Percentiles rank a stretch among this genome's conserved stretches.
Conservation (phyloP, 1,140 invertebrate species). For the Radopholus similis region DNA sequence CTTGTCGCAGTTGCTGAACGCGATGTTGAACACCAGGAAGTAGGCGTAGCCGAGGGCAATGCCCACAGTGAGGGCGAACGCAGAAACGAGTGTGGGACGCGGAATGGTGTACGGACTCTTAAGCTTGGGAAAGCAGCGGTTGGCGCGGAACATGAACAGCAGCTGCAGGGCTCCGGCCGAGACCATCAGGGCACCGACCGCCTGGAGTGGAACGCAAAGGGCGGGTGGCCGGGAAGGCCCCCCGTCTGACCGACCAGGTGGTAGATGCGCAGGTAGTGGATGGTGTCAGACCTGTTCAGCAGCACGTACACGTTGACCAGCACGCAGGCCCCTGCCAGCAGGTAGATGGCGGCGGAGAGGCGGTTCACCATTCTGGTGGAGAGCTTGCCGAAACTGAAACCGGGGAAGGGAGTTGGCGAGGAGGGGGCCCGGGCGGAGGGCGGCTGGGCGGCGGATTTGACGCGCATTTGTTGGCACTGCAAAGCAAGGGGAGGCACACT, state of each 20-base stretch:
- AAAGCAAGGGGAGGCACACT: too few relatives aligned
- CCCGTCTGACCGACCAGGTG: conserved; percentile 38
- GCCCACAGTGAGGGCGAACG: conserved; percentile 52
- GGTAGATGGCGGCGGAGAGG: conserved; percentile 31
- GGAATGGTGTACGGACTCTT: conserved; percentile 54
- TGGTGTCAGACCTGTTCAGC: conserved; percentile 46
- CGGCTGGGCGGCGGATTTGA: neutral
- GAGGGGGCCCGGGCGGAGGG: neutral
- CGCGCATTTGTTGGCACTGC: too few relatives aligned
- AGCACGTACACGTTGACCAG: conserved; percentile 56
- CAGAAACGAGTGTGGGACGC: conserved; percentile 53
- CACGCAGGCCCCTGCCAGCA: conserved; percentile 49
- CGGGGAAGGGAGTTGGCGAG: too few relatives aligned
- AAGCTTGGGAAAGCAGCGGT: conserved; percentile 43
- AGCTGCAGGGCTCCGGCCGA: conserved; percentile 51
- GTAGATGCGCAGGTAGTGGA: conserved; percentile 55
- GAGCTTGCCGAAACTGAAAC: too few relatives aligned
- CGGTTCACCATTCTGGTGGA: too few relatives aligned
- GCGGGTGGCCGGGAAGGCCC: neutral
- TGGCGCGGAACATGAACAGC: conserved; percentile 46
- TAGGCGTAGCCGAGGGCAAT: conserved; percentile 56
- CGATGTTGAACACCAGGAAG: conserved; percentile 58
- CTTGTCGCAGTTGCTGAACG: conserved; percentile 56
- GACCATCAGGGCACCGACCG: conserved; percentile 17
- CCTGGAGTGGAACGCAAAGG: neutral